phyloP scores from a whole-genome alignment of 30 jellyfish, hydroid and myxozoan genomes.

The Cassiopea xamachana region DNA sequence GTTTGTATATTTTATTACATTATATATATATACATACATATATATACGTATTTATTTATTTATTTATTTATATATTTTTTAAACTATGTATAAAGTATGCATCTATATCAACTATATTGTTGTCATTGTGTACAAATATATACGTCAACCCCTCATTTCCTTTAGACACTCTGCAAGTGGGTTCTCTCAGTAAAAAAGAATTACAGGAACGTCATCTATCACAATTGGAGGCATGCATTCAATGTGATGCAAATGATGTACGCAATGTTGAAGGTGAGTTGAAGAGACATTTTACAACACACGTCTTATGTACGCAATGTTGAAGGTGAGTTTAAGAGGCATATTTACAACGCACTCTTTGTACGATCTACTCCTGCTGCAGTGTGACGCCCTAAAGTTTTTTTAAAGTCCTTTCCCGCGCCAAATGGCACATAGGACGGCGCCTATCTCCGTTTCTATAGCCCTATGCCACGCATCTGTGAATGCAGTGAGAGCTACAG shows the following conservation, averaged over 20 bases:
- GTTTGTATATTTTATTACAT: conserved; percentile 19
- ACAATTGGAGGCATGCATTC: conserved; percentile 97
- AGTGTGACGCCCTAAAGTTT: too few species aligned
- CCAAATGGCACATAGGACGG: too few species aligned
- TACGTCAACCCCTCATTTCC: not conserved
- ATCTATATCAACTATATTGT: not conserved
- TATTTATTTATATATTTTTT: too few species aligned
- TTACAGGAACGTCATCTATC: conserved; percentile 90
- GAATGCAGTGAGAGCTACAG: too few species aligned
- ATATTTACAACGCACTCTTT: too few species aligned
- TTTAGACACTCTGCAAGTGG: conserved; percentile 90
- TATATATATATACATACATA: not conserved
- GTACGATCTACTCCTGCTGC: too few species aligned
- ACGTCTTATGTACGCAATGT: too few species aligned
- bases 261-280: conserved; percentile 79
- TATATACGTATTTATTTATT: too few species aligned
- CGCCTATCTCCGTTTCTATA: too few species aligned
- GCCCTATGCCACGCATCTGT: too few species aligned
- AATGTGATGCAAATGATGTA: conserved; percentile 93
- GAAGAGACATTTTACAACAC: not conserved
- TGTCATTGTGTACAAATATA: not conserved
- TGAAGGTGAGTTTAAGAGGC: too few species aligned
- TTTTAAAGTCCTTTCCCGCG: too few species aligned
- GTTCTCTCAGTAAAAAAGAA: conserved; percentile 89
- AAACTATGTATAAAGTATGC: not conserved